These are phyloP conservation scores for Chymomyza fuscimana DNA, from an alignment of 2,888 invertebrate genomes.

Conservation along the genomic window DNA sequence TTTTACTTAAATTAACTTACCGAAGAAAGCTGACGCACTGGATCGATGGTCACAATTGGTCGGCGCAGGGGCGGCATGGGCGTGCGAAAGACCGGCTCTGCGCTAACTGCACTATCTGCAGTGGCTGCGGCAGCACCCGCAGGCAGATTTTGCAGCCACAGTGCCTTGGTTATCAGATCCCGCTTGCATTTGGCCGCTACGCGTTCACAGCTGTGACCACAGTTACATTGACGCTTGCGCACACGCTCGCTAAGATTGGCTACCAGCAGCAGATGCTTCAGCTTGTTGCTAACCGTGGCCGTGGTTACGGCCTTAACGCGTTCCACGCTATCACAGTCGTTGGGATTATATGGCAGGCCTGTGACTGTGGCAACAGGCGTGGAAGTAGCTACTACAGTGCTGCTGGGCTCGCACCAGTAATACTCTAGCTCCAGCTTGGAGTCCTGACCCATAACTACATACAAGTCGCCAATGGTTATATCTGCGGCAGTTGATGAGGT, in stretches of 20 bases:
- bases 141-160: constrained; percentile 36
- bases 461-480: constrained; percentile 93
- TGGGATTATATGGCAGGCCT: constrained; percentile 69
- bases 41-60: constrained; percentile 72
- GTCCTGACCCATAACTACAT: constrained; percentile 88
- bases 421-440: constrained; percentile 89
- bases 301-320: constrained; percentile 64
- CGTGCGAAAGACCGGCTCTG: constrained; percentile 49
- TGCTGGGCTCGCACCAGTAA: constrained; percentile 85
- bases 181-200: constrained; percentile 45
- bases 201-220: constrained; percentile 78
- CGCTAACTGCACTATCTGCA: neutral
- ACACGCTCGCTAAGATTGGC: constrained; percentile 79
- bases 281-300: constrained; percentile 74
- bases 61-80: constrained; percentile 72
- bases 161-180: constrained; percentile 53
- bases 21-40: constrained; percentile 70
- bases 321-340: constrained; percentile 70
- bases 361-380: constrained; percentile 41
- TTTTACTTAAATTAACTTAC: constrained; percentile 46
- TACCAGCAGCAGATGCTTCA: constrained; percentile 78
- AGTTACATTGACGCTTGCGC: constrained; percentile 76
- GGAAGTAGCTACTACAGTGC: constrained; percentile 18
- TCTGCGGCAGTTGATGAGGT: constrained; percentile 87
- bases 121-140: constrained; percentile 20